Evolutionary conservation across 1,140 invertebrate species (phyloP), one percentile per base, ranked within the genome.

Genomic region (Charaxes varanes): DNA sequence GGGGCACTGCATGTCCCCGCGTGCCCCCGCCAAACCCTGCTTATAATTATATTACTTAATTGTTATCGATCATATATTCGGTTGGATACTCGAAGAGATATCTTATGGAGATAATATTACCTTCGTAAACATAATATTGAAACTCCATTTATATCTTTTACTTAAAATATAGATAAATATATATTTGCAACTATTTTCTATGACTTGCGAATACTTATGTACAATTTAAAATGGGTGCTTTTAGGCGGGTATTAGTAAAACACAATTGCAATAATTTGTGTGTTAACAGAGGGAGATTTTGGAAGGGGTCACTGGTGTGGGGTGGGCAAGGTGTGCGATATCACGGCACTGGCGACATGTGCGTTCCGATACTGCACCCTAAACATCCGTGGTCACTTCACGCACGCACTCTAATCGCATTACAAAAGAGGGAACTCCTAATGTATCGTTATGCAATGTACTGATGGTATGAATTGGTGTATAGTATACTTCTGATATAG

Each of bases 281-380:
- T 49, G 45, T 56, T 48, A 41, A 68, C 62, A 68, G 62, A 58
- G 53, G 59, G 63, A 72, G 53, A 16, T 59, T 62, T 54, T 49
- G 48, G 15, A 47, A 53, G 42, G 73, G 77, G 68, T 73, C 68
- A 67, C 56, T 62, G n/a, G 47, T 38, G 55, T 54, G 70, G 78
- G 68, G 70, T 64, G 64, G 41, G 31, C 72, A 78, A 79, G 74
- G 74, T 79, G 77, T 77, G 59, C 69, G 63, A 56, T 81, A 79
- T 79, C 74, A 79, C 56, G 50, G 72, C 70, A 53, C 53, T 32
- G 41, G 63, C 61, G 53, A 61, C 70, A 72, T 77, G 70, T 76
- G 71, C 71, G 77, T 74, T 73, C 77, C 77, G 53, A 67, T 54
- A 76, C n/a, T n/a, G n/a, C 69, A 73, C 31, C 32, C 61, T 57